Conservation (phyloP, 2,113 vertebrate species). For the Aphyosemion australe region DNA sequence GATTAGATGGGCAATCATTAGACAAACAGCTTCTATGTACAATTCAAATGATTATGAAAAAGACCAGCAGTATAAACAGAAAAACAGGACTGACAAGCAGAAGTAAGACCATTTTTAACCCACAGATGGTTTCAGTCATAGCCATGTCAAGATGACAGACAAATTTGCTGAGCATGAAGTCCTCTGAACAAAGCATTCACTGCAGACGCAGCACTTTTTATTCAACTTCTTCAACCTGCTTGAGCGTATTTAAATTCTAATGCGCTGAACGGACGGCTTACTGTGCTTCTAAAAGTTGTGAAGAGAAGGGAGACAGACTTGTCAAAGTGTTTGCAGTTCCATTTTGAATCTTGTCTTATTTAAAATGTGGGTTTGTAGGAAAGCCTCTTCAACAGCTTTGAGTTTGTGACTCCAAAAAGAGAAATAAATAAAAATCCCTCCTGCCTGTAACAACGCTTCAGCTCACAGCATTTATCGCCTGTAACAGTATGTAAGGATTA, state of each 20-base stretch:
- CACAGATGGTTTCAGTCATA: conserved; percentile 49
- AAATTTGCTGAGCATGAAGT: conserved; percentile 49
- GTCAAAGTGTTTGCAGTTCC: conserved; percentile 25
- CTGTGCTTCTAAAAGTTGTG: background rate
- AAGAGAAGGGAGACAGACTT: background rate
- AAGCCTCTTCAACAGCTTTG: conserved; percentile 26
- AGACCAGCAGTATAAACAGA: background rate
- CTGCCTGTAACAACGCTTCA: conserved; percentile 20
- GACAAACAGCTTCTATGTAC: no score
- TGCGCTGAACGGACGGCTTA: conserved; percentile 18
- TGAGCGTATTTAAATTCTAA: conserved; percentile 49
- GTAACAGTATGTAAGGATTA: conserved; percentile 56
- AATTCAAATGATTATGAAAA: no score
- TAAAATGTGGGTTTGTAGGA: background rate
- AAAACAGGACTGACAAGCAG: conserved; percentile 11
- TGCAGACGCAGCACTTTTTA: conserved; percentile 47
- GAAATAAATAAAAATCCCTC: conserved; percentile 4
- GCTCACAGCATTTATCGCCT: conserved; percentile 19
- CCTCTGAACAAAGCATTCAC: conserved; percentile 35
- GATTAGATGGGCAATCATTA: no score
- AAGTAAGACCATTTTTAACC: conserved; percentile 44
- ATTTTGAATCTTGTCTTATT: conserved; percentile 26
- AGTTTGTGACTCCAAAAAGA: conserved; percentile 23
- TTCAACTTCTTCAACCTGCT: conserved; percentile 43
- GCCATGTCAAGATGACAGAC: conserved; percentile 31